These are phyloP conservation scores for Drosophila kikkawai DNA, from an alignment of 1,140 invertebrate species.

Conservation along the genomic window DNA sequence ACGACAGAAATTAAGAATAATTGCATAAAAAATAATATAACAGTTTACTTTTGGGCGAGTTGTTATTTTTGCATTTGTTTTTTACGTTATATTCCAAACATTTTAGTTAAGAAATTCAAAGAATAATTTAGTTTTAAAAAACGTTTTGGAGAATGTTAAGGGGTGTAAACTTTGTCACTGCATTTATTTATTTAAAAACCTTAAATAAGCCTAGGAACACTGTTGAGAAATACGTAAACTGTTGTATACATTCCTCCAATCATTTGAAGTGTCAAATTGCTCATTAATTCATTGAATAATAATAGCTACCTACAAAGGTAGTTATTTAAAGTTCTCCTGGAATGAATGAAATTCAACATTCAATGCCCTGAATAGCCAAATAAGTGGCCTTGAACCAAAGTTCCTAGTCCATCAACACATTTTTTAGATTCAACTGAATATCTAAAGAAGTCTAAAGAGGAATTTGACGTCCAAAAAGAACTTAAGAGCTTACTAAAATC, in stretches of 20 bases:
- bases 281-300: background rate
- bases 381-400: background rate
- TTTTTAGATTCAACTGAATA: background rate
- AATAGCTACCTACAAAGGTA: background rate
- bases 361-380: background rate
- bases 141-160: background rate
- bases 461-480: background rate
- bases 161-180: background rate
- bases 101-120: conserved; percentile 25
- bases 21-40: conserved; percentile 51
- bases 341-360: background rate
- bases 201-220: background rate
- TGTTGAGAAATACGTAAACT: background rate
- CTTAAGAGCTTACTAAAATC: background rate
- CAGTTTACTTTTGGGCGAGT: conserved; percentile 27
- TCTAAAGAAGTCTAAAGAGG: background rate
- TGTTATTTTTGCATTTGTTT: conserved; percentile 1
- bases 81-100: background rate
- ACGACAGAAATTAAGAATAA: conserved; percentile 67
- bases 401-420: no score
- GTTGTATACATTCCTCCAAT: no score
- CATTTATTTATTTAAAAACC: background rate
- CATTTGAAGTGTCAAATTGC: background rate
- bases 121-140: conserved; percentile 25
- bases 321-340: background rate